Conservation (phyloP, 1,140 invertebrate species). For the Aricia agestis region DNA sequence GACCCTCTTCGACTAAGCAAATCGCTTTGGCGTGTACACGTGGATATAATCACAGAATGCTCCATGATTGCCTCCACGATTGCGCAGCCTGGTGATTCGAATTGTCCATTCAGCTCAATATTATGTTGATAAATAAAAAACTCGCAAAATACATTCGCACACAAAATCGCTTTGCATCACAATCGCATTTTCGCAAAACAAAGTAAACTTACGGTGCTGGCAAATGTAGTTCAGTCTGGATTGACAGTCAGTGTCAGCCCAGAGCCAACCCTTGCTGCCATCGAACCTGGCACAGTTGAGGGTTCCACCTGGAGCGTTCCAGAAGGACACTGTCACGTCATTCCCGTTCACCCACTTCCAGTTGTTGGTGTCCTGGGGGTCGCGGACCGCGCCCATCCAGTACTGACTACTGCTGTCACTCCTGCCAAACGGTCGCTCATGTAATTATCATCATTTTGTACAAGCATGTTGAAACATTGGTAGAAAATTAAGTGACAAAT, state of each 20-base stretch:
- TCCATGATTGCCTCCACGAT: no score
- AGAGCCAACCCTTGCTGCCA: conserved; percentile 95
- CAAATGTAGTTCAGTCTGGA: conserved; percentile 93
- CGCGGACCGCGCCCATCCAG: conserved; percentile 94
- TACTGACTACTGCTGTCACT: conserved; percentile 94
- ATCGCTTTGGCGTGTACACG: background rate
- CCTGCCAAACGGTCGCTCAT: conserved; percentile 60
- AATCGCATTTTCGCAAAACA: conserved; percentile 27
- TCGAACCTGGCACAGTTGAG: conserved; percentile 94
- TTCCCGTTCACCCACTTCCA: conserved; percentile 95
- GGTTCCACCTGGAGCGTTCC: conserved; percentile 90
- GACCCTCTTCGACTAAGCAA: background rate
- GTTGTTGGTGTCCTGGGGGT: conserved; percentile 85
- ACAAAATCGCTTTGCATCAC: conserved; percentile 21
- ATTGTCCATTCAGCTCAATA: background rate
- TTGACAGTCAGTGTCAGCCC: conserved; percentile 94
- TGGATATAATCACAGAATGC: no score
- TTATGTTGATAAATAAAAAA: background rate
- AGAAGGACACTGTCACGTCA: conserved; percentile 93
- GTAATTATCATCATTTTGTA: background rate
- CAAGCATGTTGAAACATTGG: no score
- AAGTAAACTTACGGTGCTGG: conserved; percentile 89
- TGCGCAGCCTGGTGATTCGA: no score
- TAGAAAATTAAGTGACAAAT: no score
- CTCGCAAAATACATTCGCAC: conserved; percentile 4